Conservation (phyloP, 2,113 vertebrate species). For the Lepidothrix coronata region DNA sequence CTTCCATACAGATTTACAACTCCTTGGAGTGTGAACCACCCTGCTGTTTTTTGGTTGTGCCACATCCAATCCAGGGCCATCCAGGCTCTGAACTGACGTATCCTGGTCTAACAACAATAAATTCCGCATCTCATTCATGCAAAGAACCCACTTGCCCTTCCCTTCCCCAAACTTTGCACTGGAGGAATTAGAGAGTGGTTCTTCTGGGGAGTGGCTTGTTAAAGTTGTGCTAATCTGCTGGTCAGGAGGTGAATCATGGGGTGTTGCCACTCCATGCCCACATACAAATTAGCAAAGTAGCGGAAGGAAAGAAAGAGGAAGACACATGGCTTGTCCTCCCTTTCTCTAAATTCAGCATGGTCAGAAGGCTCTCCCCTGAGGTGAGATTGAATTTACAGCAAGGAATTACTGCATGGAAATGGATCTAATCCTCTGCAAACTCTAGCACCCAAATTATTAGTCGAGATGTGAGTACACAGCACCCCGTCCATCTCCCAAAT, state of each 20-base stretch:
- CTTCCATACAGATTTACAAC: neutral
- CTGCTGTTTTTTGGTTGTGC: neutral
- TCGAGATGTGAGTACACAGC: neutral
- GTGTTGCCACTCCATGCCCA: constrained; percentile 31
- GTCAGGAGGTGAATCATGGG: constrained; percentile 52
- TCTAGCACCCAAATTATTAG: neutral
- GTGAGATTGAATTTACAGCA: neutral
- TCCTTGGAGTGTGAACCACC: neutral
- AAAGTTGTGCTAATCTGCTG: neutral
- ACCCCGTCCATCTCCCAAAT: neutral
- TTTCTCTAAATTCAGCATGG: neutral
- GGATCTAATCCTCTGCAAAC: neutral
- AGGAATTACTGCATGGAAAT: neutral
- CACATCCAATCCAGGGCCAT: neutral
- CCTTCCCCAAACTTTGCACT: neutral
- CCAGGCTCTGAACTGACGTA: neutral
- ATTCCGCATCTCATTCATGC: neutral
- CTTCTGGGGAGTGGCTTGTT: constrained; percentile 23
- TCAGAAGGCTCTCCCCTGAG: neutral
- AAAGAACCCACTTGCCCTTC: neutral
- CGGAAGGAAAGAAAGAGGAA: neutral
- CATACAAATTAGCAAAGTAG: neutral
- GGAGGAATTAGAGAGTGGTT: neutral
- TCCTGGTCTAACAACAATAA: rapidly evolving
- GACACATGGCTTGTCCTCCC: neutral